Base-by-base conservation (phyloP, 2,888 invertebrate species). In the Ellobium chinense region DNA sequence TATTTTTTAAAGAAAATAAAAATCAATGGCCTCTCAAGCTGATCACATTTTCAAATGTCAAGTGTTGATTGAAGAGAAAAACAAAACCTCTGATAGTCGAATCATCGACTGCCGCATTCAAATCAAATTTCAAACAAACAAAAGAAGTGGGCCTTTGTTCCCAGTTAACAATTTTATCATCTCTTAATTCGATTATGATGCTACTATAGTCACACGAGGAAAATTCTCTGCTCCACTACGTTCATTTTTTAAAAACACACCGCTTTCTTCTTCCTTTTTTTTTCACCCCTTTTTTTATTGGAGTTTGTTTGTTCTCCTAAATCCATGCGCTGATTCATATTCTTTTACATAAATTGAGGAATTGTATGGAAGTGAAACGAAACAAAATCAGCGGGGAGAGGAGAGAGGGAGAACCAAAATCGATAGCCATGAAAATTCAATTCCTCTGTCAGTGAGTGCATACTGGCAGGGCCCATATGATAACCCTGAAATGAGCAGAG, bases 331-430 rank as follows among this genome's bases (percentile, higher is more conserved):
- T 65, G 54, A 75, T 75, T 75, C 46, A 54, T 75, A 75, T 65
- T 75, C 56, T 54, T 54, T 37, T 34, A 46, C 75, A 65, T 60
- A 75, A 75, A 75, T 63, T 75, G 75, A 75, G 46, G 54, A 63
- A 75, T 75, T 75, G 75, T 75, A 63, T 46, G 39, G 62, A 37
- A 81, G 72, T 63, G 78, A 82, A 69, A 74, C 69, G 70, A 82
- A 79, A 77, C 76, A 81, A 77, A 77, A 37, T 58, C 34, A 34
- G 72, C 46, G 77, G 31, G 18, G 24, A 65, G 68, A 66, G 56
- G 36, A n/a, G 39, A 14, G 39, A 29, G 24, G n/a, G 60, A 27
- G 4, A 63, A 63, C n/a, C 24, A 31, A 31, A 65, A 75, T 75
- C 75, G 65, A 75, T 75, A 63, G 39, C 39, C 18, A 54, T 65